A percentile compares a stretch with the other conserved stretches of the same genome.
These are phyloP conservation scores for Cydia splendana DNA, from an alignment of 1,140 invertebrate species.

Conservation along the genomic window DNA sequence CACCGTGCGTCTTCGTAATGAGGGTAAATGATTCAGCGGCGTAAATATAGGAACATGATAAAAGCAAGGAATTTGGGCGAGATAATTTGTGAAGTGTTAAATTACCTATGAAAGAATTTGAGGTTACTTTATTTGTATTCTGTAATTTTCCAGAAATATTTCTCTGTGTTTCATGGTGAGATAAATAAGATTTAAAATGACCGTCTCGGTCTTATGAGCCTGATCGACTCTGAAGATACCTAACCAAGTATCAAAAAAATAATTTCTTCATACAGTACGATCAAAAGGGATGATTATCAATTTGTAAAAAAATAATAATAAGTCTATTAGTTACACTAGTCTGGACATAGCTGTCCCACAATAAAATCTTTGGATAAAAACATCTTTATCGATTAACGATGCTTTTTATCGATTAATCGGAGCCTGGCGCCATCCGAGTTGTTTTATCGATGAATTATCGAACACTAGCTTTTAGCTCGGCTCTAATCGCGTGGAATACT, in stretches of 20 bases:
- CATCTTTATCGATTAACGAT: slow-evolving; percentile 75
- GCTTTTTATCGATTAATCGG: slow-evolving; percentile 51
- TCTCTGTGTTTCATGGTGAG: too few species aligned
- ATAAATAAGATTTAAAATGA: too few species aligned
- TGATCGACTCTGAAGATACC: too few species aligned
- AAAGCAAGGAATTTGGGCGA: background rate
- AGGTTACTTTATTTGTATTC: background rate
- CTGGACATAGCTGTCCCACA: background rate
- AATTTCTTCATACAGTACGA: too few species aligned
- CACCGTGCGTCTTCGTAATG: slow-evolving; percentile 67
- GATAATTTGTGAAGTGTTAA: background rate
- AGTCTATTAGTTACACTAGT: background rate
- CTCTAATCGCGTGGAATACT: background rate
- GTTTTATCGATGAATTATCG: slow-evolving; percentile 75
- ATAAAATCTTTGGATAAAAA: slow-evolving; percentile 49
- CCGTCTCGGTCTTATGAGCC: too few species aligned
- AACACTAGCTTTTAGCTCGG: slow-evolving; percentile 52
- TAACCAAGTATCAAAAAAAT: too few species aligned
- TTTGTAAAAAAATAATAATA: background rate
- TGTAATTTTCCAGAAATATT: background rate
- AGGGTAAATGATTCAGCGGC: slow-evolving; percentile 63
- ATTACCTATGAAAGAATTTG: background rate
- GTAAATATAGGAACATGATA: slow-evolving; percentile 21
- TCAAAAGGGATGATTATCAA: too few species aligned
- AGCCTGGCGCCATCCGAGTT: slow-evolving; percentile 74